Base-by-base conservation (phyloP, 2,888 invertebrate genomes). In the Calameuta pallipes region DNA sequence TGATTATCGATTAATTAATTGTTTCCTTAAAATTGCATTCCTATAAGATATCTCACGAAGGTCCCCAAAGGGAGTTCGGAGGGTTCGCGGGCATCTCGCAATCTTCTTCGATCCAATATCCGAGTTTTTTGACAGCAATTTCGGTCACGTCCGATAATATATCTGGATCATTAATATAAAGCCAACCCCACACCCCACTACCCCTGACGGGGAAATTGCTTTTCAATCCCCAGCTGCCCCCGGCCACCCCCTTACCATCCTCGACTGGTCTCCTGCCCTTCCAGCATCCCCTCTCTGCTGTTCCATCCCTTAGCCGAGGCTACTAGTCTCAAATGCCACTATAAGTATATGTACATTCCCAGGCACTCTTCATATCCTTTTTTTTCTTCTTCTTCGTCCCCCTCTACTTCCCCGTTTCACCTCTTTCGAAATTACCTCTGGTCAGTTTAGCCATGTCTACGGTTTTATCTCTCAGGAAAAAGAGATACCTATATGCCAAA, bases 91-190 rank as follows among this genome's bases (percentile, higher is more conserved):
- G 87, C 87, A 89, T 91, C 89, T 90, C 89, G 89, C 90, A 90
- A 91, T 91, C 91, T 91, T 87, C 88, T 90, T 90, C 90, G 90
- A 91, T 91, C 91, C 91, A 91, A 91, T 91, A 91, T 91, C 91
- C 91, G 91, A 91, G 89, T 91, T 91, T 91, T 91, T 91, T 91
- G 91, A 91, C 91, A 91, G 91, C 91, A 91, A 91, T 91, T 91
- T 91, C 91, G 91, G 91, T 91, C 91, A 91, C 91, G 91, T 91
- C 91, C 91, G 91, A 91, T 91, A 91, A 91, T 91, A 91, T 91
- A 91, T 91, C 91, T 91, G 91, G 91, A 91, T 91, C 91, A 91
- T 91, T 91, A 91, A 91, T 91, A 91, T 91, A 91, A 91, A 91
- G 91, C 91, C 86, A 85, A 85, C 86, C 85, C 87, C 85, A 84